These are phyloP conservation scores for Dipodomys merriami DNA, from an alignment of 2,113 vertebrate genomes.

Conservation along the genomic window DNA sequence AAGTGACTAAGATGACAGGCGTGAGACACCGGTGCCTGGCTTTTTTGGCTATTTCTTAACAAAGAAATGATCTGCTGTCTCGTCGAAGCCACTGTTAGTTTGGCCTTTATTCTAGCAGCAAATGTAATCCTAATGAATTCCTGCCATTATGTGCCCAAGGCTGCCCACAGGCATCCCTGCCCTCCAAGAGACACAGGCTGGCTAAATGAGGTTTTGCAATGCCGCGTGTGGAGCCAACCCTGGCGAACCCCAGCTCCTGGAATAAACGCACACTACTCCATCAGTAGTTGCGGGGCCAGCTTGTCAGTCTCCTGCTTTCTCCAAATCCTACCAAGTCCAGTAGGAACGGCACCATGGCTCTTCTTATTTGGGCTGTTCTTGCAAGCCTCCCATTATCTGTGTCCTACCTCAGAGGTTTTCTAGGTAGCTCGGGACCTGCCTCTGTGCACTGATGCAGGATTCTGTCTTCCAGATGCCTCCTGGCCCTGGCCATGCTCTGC, in stretches of 20 bases:
- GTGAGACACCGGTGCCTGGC: too few species aligned
- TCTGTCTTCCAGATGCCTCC: background rate
- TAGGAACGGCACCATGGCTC: background rate
- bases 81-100: background rate
- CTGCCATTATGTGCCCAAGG: fast-evolving
- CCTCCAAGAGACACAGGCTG: background rate
- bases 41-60: background rate
- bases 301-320: background rate
- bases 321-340: background rate
- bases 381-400: background rate
- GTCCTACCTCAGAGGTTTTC: background rate
- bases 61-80: background rate
- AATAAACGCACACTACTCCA: too few species aligned
- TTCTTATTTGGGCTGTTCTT: background rate
- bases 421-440: background rate
- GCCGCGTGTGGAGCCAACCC: background rate
- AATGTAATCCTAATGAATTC: background rate
- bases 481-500: background rate
- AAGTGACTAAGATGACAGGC: too few species aligned
- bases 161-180: background rate
- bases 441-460: too few species aligned
- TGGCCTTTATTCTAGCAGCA: background rate
- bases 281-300: background rate
- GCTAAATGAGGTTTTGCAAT: background rate
- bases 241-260: background rate